Conservation (phyloP, 2,888 invertebrate species). For the Perdita meconis region DNA sequence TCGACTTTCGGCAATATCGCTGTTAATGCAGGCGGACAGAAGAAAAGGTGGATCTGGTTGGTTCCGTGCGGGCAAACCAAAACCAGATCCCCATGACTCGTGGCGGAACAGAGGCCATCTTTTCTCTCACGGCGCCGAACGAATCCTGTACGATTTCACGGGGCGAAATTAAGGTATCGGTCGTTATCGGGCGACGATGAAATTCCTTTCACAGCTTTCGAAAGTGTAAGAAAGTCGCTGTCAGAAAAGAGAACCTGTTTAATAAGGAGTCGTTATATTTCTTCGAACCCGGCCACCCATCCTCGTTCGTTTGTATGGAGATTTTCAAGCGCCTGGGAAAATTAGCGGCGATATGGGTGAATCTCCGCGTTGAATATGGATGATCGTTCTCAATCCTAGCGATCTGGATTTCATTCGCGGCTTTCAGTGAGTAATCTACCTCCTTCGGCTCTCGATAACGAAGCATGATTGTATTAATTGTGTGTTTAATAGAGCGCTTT, state of each 20-base stretch:
- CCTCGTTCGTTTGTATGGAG: slow-evolving; percentile 46
- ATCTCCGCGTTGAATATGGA: slow-evolving; percentile 11
- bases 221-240: slow-evolving; percentile 55
- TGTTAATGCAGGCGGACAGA: slow-evolving; percentile 58
- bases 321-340: slow-evolving; percentile 50
- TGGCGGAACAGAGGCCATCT: slow-evolving; percentile 17
- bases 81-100: slow-evolving; percentile 47
- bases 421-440: slow-evolving; percentile 23
- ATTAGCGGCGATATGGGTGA: too few species aligned
- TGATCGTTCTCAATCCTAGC: slow-evolving; percentile 4
- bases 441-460: slow-evolving; percentile 5
- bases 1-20: slow-evolving; percentile 67
- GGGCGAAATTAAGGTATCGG: slow-evolving; percentile 29
- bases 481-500: not conserved
- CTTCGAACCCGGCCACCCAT: slow-evolving; percentile 30
- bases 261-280: slow-evolving; percentile 56
- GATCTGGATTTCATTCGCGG: not conserved
- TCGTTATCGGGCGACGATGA: slow-evolving; percentile 40
- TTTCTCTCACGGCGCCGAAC: too few species aligned
- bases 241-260: slow-evolving; percentile 55
- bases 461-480: slow-evolving; percentile 6
- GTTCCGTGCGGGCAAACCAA: slow-evolving; percentile 61
- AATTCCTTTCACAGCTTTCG: slow-evolving; percentile 60
- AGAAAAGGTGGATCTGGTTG: slow-evolving; percentile 54
- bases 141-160: too few species aligned